Conservation (phyloP, 2,113 vertebrate genomes). For the Egretta garzetta region DNA sequence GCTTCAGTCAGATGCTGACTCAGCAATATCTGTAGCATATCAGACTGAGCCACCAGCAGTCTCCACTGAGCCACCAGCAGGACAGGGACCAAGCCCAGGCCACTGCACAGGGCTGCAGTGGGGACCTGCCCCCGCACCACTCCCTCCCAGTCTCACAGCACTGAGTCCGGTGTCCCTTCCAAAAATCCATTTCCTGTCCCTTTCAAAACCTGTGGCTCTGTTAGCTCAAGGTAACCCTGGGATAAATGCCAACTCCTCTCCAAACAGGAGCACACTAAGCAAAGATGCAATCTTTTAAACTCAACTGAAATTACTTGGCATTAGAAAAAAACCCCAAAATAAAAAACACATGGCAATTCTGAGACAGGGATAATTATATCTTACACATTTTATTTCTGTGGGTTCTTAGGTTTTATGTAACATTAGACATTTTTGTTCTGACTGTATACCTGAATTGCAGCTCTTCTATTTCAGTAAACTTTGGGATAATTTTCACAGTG, state of each 20-base stretch:
- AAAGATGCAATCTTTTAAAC: not conserved
- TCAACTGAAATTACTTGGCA: not conserved
- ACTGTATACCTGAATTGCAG: not conserved
- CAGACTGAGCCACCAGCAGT: not conserved
- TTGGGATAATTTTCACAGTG: not conserved
- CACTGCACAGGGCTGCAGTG: rapidly evolving
- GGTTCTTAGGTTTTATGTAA: not conserved
- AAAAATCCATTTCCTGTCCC: not conserved
- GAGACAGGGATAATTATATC: not conserved
- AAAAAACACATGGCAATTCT: not conserved
- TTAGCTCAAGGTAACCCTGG: not conserved
- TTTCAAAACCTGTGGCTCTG: not conserved
- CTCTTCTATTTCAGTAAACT: not conserved
- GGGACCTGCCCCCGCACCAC: not conserved
- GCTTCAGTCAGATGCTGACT: not conserved
- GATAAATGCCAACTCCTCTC: not conserved
- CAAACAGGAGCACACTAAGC: not conserved
- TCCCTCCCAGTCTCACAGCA: rapidly evolving
- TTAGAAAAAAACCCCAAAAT: not conserved
- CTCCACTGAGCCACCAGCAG: not conserved
- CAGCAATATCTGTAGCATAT: not conserved
- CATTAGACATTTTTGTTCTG: not conserved
- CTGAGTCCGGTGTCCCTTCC: rapidly evolving
- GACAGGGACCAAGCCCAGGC: not conserved
- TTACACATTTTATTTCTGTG: not conserved